Evolutionary conservation across 2,888 invertebrate genomes (phyloP).

Genomic region (Hoplodrina blanda): DNA sequence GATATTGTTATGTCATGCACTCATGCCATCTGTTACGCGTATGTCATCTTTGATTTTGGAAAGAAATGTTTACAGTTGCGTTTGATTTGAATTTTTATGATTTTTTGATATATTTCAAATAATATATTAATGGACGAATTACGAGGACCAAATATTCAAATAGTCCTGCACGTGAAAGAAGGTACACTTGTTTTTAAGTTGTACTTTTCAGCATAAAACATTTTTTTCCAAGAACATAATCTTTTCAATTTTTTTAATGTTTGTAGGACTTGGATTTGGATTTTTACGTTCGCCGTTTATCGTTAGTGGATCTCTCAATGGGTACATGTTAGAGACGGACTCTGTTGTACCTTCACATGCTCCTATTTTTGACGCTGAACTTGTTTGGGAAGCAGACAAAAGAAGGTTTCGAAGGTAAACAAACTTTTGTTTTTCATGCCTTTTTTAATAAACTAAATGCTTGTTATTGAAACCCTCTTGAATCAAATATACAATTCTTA

Average conservation of each 20-base stretch:
- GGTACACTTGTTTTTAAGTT: constrained; percentile 77
- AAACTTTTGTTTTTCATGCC: constrained; percentile 34
- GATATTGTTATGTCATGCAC: constrained; percentile 22
- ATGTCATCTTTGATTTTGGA: constrained; percentile 71
- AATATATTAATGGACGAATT: constrained; percentile 91
- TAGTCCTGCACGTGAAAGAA: constrained; percentile 92
- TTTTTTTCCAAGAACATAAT: background rate
- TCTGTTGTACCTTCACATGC: constrained; percentile 89
- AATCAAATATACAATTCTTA: background rate
- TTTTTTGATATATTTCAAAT: constrained; percentile 64
- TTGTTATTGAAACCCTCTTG: background rate
- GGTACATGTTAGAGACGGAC: constrained; percentile 93
- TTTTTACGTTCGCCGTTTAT: constrained; percentile 89
- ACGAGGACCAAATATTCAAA: constrained; percentile 91
- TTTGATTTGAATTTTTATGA: constrained; percentile 76
- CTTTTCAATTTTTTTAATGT: constrained; percentile 14
- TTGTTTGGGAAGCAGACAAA: constrained; percentile 95
- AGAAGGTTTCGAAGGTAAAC: constrained; percentile 92
- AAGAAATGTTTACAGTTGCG: constrained; percentile 78
- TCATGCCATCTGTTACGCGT: background rate
- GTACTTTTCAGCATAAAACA: background rate
- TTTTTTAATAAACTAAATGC: background rate
- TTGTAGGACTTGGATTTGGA: constrained; percentile 90
- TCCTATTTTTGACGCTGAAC: constrained; percentile 93
- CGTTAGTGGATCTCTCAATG: constrained; percentile 92